These are phyloP conservation scores for Cyprinodon tularosa DNA, from an alignment of 2,113 vertebrate genomes.

Conservation along the genomic window DNA sequence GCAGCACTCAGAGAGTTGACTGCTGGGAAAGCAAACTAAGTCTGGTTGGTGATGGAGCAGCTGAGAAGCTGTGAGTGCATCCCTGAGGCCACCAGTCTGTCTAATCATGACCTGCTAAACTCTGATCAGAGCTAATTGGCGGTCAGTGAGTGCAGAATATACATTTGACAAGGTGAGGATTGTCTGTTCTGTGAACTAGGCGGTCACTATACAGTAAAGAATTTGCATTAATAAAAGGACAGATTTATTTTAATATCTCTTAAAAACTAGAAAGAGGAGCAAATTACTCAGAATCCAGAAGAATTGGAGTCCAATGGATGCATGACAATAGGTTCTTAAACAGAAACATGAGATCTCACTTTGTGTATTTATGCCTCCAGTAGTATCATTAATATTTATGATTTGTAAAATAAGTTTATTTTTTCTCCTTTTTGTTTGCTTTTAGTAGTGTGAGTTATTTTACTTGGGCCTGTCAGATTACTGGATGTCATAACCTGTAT, in stretches of 20 bases:
- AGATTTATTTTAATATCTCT: not conserved
- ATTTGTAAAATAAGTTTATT: too few species aligned
- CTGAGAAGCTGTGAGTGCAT: conserved; percentile 41
- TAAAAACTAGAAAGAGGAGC: not conserved
- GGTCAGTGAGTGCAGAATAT: conserved; percentile 20
- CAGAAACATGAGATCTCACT: too few species aligned
- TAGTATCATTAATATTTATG: too few species aligned
- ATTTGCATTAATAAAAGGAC: not conserved
- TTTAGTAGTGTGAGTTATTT: too few species aligned
- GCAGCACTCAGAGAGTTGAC: conserved; percentile 49
- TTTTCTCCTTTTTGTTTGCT: too few species aligned
- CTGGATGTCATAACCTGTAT: too few species aligned
- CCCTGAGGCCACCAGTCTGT: conserved; percentile 62
- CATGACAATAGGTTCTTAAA: too few species aligned
- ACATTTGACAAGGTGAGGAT: conserved; percentile 20
- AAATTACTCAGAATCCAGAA: not conserved
- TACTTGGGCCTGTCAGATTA: too few species aligned
- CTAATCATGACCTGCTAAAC: conserved; percentile 59
- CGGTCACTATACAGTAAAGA: too few species aligned
- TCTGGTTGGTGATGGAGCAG: conserved; percentile 64
- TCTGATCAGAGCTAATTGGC: conserved; percentile 69
- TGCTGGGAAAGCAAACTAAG: conserved; percentile 45
- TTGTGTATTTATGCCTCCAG: too few species aligned
- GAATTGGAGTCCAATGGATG: too few species aligned
- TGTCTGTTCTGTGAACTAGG: conserved; percentile 26